Conservation (phyloP, 2,113 vertebrate species). For the Bubo scandiacus region DNA sequence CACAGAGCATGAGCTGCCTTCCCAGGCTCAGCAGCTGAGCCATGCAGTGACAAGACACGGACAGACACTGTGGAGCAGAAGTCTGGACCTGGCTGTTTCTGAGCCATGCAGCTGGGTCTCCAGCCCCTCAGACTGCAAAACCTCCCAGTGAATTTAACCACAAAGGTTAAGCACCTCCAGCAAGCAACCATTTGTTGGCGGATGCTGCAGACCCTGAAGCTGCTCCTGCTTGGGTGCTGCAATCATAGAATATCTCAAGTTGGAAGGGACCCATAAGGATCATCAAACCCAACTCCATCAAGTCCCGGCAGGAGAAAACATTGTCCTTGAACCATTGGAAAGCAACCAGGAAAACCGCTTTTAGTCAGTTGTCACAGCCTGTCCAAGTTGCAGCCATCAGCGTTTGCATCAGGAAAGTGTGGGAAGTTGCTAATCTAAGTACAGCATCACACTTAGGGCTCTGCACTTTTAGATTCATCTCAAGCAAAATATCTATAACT, state of each 20-base stretch:
- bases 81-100: background rate
- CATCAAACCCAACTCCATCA: background rate
- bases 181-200: background rate
- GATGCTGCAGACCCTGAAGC: background rate
- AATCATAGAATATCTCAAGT: background rate
- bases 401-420: fast-evolving
- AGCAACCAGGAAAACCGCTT: background rate
- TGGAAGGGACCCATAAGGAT: background rate
- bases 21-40: fast-evolving
- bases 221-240: no score
- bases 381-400: fast-evolving
- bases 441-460: background rate
- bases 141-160: background rate
- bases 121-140: background rate
- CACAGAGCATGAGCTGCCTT: background rate
- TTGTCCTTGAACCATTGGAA: background rate
- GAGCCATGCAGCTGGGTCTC: background rate
- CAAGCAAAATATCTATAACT: background rate
- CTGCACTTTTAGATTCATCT: background rate
- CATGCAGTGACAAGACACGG: fast-evolving
- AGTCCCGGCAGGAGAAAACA: background rate
- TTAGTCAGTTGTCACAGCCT: background rate
- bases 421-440: background rate
- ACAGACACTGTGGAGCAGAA: background rate
- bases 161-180: background rate